Percentiles rank a stretch among this genome's conserved stretches.
Evolutionary conservation across 2,797 vertebrate species (phyloP).

Genomic region (Girardinus metallicus): DNA sequence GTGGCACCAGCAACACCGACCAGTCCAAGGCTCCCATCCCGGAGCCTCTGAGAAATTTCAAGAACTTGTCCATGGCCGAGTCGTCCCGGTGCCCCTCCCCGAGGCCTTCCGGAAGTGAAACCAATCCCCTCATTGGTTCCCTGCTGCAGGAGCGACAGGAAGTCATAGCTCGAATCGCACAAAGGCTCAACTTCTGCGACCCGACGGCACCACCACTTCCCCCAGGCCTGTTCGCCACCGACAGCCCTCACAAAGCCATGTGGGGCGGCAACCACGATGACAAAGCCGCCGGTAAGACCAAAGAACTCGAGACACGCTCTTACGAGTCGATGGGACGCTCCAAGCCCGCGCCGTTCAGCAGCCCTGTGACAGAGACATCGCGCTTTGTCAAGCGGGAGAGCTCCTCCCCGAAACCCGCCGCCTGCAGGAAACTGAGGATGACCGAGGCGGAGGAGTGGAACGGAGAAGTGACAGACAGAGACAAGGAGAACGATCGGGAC

Average conservation of each 20-base stretch:
- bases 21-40: conserved; percentile 74
- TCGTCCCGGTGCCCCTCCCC: conserved; percentile 80
- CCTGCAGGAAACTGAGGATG: conserved; percentile 87
- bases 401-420: conserved; percentile 83
- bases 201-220: conserved; percentile 87
- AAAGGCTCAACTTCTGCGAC: conserved; percentile 96
- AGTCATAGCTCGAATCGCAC: conserved; percentile 97
- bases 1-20: conserved; percentile 71
- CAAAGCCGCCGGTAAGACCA: conserved; percentile 85
- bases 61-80: conserved; percentile 87
- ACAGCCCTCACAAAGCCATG: conserved; percentile 84
- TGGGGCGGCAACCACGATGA: conserved; percentile 81
- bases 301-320: conserved; percentile 82
- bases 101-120: conserved; percentile 81
- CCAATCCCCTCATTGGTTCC: conserved; percentile 93
- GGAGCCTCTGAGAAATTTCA: conserved; percentile 87
- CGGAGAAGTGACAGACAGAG: conserved; percentile 36
- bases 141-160: conserved; percentile 96
- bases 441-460: conserved; percentile 71
- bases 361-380: conserved; percentile 75
- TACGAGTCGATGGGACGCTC: conserved; percentile 73
- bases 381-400: conserved; percentile 72
- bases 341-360: conserved; percentile 78
- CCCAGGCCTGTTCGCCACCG: conserved; percentile 82
- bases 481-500: conserved; percentile 65